Conservation (phyloP, 2,888 invertebrate species). For the Latrodectus elegans region DNA sequence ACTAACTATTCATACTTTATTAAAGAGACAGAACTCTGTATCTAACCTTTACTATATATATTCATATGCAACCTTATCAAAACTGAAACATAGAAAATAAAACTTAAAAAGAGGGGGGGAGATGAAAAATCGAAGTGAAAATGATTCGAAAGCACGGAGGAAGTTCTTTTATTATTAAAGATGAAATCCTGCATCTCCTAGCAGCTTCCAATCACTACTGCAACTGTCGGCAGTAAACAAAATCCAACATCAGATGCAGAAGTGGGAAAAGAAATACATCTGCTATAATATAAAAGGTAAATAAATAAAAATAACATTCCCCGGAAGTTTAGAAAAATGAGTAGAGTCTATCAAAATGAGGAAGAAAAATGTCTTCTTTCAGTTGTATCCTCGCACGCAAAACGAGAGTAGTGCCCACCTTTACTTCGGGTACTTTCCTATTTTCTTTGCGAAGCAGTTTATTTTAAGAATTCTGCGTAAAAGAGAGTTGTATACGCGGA, state of each 20-base stretch:
- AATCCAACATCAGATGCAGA: conserved; percentile 20
- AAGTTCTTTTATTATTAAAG: background rate
- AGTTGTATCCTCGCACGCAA: conserved; percentile 40
- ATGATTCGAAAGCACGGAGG: background rate
- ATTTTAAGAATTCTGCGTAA: conserved; percentile 18
- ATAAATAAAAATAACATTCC: conserved; percentile 18
- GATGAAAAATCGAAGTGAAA: background rate
- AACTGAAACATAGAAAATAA: too few species aligned
- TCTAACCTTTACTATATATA: too few species aligned
- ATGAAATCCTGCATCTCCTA: background rate
- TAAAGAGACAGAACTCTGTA: too few species aligned
- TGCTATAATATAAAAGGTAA: conserved; percentile 28
- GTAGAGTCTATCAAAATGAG: conserved; percentile 14
- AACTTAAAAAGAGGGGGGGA: too few species aligned
- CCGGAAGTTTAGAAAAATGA: conserved; percentile 38
- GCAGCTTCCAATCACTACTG: background rate
- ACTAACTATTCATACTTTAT: too few species aligned
- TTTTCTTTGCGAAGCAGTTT: conserved; percentile 12
- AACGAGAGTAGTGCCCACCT: background rate
- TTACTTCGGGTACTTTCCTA: background rate
- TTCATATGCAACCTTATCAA: too few species aligned
- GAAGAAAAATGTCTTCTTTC: conserved; percentile 21
- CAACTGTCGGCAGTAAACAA: conserved; percentile 30
- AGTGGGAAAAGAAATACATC: conserved; percentile 29
- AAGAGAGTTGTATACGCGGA: background rate